phyloP scores from a whole-genome alignment of 2,888 invertebrate species.

The Hedychridium roseum region DNA sequence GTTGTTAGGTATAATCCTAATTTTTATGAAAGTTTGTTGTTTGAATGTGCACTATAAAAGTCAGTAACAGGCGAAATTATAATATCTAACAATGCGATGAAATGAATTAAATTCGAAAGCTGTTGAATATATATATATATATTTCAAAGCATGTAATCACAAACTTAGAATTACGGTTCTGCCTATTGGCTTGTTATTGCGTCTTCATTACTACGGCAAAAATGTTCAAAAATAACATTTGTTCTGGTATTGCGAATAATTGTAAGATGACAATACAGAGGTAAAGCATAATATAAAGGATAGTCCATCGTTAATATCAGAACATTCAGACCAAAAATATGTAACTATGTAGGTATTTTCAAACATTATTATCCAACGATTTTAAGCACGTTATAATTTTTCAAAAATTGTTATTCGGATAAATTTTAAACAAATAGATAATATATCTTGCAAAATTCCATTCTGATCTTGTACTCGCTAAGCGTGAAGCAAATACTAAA shows the following conservation, averaged over 20 bases:
- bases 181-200: too few species aligned
- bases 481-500: slow-evolving; percentile 4
- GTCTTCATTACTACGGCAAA: too few species aligned
- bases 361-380: background rate
- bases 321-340: slow-evolving; percentile 6
- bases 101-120: background rate
- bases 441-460: slow-evolving; percentile 1
- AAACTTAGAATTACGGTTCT: background rate
- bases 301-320: slow-evolving; percentile 10
- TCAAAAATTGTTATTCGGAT: too few species aligned
- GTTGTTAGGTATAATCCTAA: too few species aligned
- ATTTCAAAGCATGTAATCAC: background rate
- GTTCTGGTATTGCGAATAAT: slow-evolving; percentile 22
- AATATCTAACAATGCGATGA: too few species aligned
- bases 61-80: too few species aligned
- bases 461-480: background rate
- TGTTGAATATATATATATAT: background rate
- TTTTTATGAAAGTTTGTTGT: too few species aligned
- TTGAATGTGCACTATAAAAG: too few species aligned
- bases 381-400: too few species aligned
- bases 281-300: slow-evolving; percentile 15
- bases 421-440: too few species aligned
- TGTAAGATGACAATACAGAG: slow-evolving; percentile 28
- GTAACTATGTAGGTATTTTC: background rate
- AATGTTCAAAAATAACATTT: too few species aligned